Percentiles rank a stretch among this genome's conserved stretches.
Evolutionary conservation across 2,888 invertebrate species (phyloP).

Genomic region (Dendrolimus houi): DNA sequence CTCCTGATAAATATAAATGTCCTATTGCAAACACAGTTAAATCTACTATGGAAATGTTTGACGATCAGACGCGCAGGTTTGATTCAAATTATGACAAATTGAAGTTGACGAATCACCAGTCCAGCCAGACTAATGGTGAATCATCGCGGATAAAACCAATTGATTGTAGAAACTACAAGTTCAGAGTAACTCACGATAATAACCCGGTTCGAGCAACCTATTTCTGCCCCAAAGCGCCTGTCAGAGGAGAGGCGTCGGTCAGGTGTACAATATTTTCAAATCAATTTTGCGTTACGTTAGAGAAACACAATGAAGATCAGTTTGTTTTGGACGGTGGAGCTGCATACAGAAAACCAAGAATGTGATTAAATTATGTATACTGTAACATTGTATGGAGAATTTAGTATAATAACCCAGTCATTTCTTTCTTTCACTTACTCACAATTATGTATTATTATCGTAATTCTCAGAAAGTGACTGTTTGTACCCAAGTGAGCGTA

Average conservation of each 20-base stretch:
- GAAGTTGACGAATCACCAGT: slow-evolving; percentile 4
- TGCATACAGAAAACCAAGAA: slow-evolving; percentile 47
- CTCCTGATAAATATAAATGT: slow-evolving; percentile 55
- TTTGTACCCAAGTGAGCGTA: too few relatives aligned
- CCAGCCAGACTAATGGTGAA: neutral
- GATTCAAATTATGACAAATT: slow-evolving; percentile 19
- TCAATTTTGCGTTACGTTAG: slow-evolving; percentile 57
- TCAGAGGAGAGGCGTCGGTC: slow-evolving; percentile 36
- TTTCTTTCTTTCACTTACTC: too few relatives aligned
- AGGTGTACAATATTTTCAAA: slow-evolving; percentile 65
- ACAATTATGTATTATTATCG: too few relatives aligned
- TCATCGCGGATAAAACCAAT: slow-evolving; percentile 26
- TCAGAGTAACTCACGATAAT: slow-evolving; percentile 49
- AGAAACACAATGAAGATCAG: slow-evolving; percentile 51
- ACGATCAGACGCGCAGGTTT: slow-evolving; percentile 27
- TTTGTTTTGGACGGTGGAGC: slow-evolving; percentile 37
- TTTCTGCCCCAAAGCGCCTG: slow-evolving; percentile 56
- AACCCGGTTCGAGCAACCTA: slow-evolving; percentile 46
- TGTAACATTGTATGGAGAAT: too few relatives aligned
- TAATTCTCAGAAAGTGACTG: too few relatives aligned
- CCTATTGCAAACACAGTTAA: slow-evolving; percentile 38
- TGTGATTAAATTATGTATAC: slow-evolving; percentile 7
- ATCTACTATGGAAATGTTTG: slow-evolving; percentile 25
- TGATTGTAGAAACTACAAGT: slow-evolving; percentile 65
- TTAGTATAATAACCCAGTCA: too few relatives aligned